Evolutionary conservation across 2,888 invertebrate species (phyloP).

Genomic region (Conchocele bisecta): DNA sequence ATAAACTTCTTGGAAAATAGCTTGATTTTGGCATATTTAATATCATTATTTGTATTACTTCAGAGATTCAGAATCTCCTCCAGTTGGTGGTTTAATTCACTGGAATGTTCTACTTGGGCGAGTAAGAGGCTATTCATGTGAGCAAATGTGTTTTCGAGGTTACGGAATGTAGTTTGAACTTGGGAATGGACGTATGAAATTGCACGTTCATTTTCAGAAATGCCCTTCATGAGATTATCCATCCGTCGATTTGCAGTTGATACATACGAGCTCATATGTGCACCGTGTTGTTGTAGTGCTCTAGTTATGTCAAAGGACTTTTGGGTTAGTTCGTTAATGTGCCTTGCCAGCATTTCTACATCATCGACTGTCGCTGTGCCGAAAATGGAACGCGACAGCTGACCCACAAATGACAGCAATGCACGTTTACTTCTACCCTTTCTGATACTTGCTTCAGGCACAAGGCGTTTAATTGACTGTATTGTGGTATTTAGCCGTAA

Average conservation of each 20-base stretch:
- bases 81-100: background rate
- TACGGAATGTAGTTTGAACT: background rate
- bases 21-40: too few species aligned
- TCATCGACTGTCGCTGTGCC: conserved; percentile 38
- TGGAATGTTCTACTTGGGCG: background rate
- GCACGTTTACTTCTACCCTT: conserved; percentile 10
- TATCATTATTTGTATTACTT: too few species aligned
- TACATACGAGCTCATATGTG: conserved; percentile 23
- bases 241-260: conserved; percentile 15
- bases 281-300: conserved; percentile 14
- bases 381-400: conserved; percentile 18
- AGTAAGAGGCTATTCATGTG: background rate
- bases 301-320: background rate
- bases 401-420: conserved; percentile 27
- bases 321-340: conserved; percentile 30
- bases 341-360: conserved; percentile 24
- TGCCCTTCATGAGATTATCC: conserved; percentile 12
- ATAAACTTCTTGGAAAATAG: too few species aligned
- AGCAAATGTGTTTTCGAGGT: conserved; percentile 1
- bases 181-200: conserved; percentile 20
- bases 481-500: conserved; percentile 5
- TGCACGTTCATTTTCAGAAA: conserved; percentile 29
- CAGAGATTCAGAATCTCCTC: too few species aligned
- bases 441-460: conserved; percentile 2
- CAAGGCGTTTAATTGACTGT: background rate